phyloP scores from a whole-genome alignment of 2,797 vertebrate species.

The Austrolebias charrua region DNA sequence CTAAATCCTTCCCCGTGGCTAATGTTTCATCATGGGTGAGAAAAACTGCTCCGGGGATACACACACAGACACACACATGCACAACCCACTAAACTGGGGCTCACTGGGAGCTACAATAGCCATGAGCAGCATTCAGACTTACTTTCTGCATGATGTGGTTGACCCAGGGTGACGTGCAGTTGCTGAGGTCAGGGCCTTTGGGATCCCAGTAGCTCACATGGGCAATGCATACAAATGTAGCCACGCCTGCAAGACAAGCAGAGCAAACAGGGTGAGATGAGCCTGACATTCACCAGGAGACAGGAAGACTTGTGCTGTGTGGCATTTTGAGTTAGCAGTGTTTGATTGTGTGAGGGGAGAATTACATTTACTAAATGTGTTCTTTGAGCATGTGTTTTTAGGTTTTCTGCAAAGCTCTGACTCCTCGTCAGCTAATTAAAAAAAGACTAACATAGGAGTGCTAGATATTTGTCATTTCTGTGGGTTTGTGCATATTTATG shows the following conservation, averaged over 20 bases:
- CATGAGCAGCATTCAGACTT: constrained; percentile 63
- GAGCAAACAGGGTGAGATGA: constrained; percentile 59
- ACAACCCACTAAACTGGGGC: constrained; percentile 29
- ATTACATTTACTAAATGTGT: neutral
- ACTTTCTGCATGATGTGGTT: constrained; percentile 98
- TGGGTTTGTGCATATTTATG: neutral
- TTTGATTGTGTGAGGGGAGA: constrained; percentile 11
- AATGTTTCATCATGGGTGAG: constrained; percentile 43
- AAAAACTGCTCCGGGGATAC: constrained; percentile 45
- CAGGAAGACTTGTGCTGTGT: constrained; percentile 15
- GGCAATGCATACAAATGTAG: constrained; percentile 88
- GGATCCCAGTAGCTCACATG: constrained; percentile 91
- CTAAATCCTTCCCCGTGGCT: constrained; percentile 54
- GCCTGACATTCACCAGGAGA: constrained; percentile 60
- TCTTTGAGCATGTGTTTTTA: neutral
- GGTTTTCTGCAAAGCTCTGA: too few relatives aligned
- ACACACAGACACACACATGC: constrained; percentile 33
- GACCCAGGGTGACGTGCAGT: constrained; percentile 98
- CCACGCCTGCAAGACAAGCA: constrained; percentile 85
- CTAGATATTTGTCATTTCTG: neutral
- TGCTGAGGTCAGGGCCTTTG: constrained; percentile 96
- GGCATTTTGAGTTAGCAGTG: constrained; percentile 9
- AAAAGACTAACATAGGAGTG: neutral
- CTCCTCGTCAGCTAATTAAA: neutral
- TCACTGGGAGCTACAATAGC: constrained; percentile 25